Percentiles rank a stretch among this genome's conserved stretches.
Evolutionary conservation across 1,140 invertebrate genomes (phyloP).

Genomic region (Goniozus legneri): DNA sequence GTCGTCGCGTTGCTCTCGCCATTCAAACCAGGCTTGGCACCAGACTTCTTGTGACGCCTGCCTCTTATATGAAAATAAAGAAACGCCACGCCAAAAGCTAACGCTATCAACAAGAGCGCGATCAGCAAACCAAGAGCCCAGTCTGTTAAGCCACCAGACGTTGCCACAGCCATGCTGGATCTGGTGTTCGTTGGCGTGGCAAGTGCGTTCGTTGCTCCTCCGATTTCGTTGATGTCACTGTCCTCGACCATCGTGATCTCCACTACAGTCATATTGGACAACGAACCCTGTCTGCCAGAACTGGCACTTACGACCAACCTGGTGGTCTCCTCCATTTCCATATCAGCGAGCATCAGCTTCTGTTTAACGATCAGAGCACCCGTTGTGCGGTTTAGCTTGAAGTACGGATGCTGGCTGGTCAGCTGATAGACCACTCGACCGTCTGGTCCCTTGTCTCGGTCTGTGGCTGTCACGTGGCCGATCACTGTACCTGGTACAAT

Average conservation of each 20-base stretch:
- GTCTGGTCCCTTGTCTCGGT: slow-evolving; percentile 87
- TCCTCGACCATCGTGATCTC: slow-evolving; percentile 73
- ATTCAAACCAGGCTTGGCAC: slow-evolving; percentile 70
- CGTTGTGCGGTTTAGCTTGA: slow-evolving; percentile 87
- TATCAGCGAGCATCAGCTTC: slow-evolving; percentile 63
- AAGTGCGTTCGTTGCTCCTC: slow-evolving; percentile 74
- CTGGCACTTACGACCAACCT: slow-evolving; percentile 79
- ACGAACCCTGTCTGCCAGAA: slow-evolving; percentile 80
- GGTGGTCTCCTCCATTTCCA: slow-evolving; percentile 60
- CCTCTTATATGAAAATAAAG: slow-evolving; percentile 81
- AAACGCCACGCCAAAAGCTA: slow-evolving; percentile 77
- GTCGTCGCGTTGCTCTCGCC: slow-evolving; percentile 64
- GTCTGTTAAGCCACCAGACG: slow-evolving; percentile 69
- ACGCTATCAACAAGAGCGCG: slow-evolving; percentile 73
- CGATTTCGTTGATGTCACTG: slow-evolving; percentile 52
- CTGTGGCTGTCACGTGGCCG: slow-evolving; percentile 83
- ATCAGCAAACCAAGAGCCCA: slow-evolving; percentile 86
- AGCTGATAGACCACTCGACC: slow-evolving; percentile 87
- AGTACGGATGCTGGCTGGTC: slow-evolving; percentile 77
- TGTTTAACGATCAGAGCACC: slow-evolving; percentile 82
- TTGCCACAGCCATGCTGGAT: slow-evolving; percentile 55
- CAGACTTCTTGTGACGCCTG: slow-evolving; percentile 71
- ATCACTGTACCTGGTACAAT: slow-evolving; percentile 73
- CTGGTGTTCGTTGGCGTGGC: slow-evolving; percentile 57
- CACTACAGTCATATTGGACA: slow-evolving; percentile 81